Conservation (phyloP, 2,113 vertebrate genomes). For the Chloropsis cyanopogon region DNA sequence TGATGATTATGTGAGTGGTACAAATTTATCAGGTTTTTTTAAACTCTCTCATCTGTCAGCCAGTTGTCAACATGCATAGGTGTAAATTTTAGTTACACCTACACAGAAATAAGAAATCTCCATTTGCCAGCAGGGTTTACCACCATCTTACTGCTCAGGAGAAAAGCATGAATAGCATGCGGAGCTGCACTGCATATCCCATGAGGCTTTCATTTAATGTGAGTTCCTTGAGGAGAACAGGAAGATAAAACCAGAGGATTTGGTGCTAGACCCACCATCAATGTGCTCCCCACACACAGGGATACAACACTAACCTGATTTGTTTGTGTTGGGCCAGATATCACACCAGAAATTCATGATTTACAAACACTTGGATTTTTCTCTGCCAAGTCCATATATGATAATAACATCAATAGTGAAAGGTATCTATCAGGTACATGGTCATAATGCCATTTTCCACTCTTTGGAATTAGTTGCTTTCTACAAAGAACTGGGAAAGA, state of each 20-base stretch:
- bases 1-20: background rate
- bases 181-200: background rate
- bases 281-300: background rate
- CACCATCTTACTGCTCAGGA: background rate
- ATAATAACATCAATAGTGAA: background rate
- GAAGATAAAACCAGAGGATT: background rate
- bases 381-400: background rate
- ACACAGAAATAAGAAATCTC: background rate
- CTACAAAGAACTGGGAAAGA: background rate
- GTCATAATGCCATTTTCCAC: background rate
- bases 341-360: background rate
- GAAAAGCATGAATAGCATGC: background rate
- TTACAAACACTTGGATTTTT: background rate
- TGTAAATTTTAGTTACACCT: background rate
- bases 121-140: background rate
- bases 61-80: background rate
- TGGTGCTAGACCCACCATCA: background rate
- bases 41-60: background rate
- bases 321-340: background rate
- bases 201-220: background rate
- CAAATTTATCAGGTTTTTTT: background rate
- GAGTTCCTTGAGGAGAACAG: background rate
- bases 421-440: background rate
- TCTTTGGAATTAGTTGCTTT: background rate
- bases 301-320: background rate